phyloP scores from a whole-genome alignment of 2,797 vertebrate species.

The Gambusia yucatana region DNA sequence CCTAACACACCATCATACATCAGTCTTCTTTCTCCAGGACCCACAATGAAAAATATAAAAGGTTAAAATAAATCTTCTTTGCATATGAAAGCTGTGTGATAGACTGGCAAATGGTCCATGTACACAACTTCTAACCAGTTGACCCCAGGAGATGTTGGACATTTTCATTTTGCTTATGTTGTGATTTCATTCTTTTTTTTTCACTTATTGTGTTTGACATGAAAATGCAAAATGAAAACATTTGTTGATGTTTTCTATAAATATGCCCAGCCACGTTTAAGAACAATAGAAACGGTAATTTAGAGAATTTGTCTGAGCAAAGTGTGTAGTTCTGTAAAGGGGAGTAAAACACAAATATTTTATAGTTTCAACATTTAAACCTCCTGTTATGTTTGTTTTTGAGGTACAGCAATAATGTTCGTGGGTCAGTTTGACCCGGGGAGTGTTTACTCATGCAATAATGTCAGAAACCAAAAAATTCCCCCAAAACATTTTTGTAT shows the following conservation, averaged over 20 bases:
- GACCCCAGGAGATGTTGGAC: too few species aligned
- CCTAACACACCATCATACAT: too few species aligned
- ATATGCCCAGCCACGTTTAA: background rate
- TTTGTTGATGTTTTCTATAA: background rate
- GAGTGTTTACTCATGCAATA: too few species aligned
- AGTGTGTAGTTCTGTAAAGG: background rate
- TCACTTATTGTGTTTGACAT: background rate
- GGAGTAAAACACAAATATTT: background rate
- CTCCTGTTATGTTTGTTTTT: too few species aligned
- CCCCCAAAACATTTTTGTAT: too few species aligned
- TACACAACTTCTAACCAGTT: background rate
- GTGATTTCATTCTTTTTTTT: background rate
- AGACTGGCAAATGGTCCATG: background rate
- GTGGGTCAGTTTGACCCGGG: too few species aligned
- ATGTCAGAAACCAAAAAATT: too few species aligned
- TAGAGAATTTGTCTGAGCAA: background rate
- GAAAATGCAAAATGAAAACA: background rate
- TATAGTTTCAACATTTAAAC: constrained; percentile 4
- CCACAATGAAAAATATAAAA: background rate
- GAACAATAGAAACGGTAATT: background rate
- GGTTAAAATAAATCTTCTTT: background rate
- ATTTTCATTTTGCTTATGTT: background rate
- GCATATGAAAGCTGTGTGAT: background rate
- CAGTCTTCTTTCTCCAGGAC: background rate
- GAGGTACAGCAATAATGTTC: too few species aligned